These are phyloP conservation scores for Marronus borbonicus DNA, from an alignment of 2,888 invertebrate species.

Conservation along the genomic window DNA sequence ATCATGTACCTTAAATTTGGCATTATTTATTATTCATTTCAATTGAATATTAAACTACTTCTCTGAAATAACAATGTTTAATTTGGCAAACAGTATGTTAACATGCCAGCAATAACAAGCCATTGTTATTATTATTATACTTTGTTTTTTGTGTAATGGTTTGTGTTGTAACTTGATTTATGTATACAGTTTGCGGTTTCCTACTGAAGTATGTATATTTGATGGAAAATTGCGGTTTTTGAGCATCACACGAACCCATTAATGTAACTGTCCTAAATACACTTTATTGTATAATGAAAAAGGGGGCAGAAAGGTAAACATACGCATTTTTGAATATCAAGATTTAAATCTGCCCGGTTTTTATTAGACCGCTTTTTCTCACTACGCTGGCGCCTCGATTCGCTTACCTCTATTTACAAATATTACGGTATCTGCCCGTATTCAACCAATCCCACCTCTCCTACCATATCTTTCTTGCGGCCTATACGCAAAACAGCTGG, in stretches of 20 bases:
- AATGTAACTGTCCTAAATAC: not conserved
- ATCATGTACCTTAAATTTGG: too few relatives aligned
- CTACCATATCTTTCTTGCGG: not conserved
- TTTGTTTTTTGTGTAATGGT: too few relatives aligned
- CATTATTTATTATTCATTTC: too few relatives aligned
- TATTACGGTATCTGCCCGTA: not conserved
- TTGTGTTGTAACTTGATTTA: too few relatives aligned
- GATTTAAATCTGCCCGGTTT: constrained; percentile 3
- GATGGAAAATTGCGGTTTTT: too few relatives aligned
- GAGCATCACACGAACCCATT: not conserved
- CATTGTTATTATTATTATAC: too few relatives aligned
- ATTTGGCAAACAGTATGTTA: too few relatives aligned
- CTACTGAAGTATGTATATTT: too few relatives aligned
- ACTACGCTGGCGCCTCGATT: constrained; percentile 1
- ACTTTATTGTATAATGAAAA: constrained; percentile 3
- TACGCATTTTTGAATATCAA: constrained; percentile 11
- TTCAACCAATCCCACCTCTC: not conserved
- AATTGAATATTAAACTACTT: too few relatives aligned
- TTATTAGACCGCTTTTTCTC: not conserved
- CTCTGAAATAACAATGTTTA: too few relatives aligned
- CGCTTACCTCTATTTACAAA: constrained; percentile 10
- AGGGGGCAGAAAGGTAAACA: not conserved
- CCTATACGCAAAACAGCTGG: not conserved
- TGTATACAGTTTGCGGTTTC: too few relatives aligned
- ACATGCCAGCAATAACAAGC: too few relatives aligned